phyloP scores from a whole-genome alignment of 30 jellyfish, hydroid and myxozoan species.

The Mastigias papua region DNA sequence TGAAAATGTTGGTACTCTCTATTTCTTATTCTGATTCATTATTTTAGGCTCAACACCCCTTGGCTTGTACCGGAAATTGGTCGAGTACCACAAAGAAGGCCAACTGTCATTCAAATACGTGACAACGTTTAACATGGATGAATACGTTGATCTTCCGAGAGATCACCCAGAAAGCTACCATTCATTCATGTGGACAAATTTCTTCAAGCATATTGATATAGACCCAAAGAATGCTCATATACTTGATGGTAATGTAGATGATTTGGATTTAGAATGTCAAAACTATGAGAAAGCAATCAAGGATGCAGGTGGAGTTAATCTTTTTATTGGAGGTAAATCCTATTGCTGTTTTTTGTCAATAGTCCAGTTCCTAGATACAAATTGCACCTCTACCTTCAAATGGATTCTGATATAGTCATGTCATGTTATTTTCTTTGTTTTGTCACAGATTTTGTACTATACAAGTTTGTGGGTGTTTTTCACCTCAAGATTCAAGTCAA shows the following conservation, averaged over 20 bases:
- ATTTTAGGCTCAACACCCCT: constrained; percentile 91
- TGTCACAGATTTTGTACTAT: too few species aligned
- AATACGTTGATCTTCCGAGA: constrained; percentile 90
- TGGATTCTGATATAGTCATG: too few species aligned
- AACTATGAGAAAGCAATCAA: constrained; percentile 79
- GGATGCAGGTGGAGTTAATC: constrained; percentile 91
- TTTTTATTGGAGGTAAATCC: constrained; percentile 91
- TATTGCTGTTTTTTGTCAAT: neutral
- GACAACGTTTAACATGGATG: constrained; percentile 97
- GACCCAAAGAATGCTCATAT: constrained; percentile 92
- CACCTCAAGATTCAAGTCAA: too few species aligned
- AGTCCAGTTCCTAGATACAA: too few species aligned
- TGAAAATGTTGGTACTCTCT: neutral
- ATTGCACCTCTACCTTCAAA: too few species aligned
- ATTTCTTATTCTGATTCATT: neutral
- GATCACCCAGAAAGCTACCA: constrained; percentile 98
- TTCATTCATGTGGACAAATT: constrained; percentile 96
- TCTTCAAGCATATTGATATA: constrained; percentile 95
- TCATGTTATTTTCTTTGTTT: too few species aligned
- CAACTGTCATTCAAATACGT: constrained; percentile 87
- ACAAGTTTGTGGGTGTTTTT: too few species aligned
- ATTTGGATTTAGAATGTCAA: constrained; percentile 80
- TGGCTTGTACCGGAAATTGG: constrained; percentile 92
- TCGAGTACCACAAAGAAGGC: constrained; percentile 84
- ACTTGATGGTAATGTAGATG: constrained; percentile 94